A percentile compares a stretch with the other conserved stretches of the same genome.
Evolutionary conservation across 37 sponge, comb jelly and placozoan species (phyloP).

Genomic region (Halichondria panicea): DNA sequence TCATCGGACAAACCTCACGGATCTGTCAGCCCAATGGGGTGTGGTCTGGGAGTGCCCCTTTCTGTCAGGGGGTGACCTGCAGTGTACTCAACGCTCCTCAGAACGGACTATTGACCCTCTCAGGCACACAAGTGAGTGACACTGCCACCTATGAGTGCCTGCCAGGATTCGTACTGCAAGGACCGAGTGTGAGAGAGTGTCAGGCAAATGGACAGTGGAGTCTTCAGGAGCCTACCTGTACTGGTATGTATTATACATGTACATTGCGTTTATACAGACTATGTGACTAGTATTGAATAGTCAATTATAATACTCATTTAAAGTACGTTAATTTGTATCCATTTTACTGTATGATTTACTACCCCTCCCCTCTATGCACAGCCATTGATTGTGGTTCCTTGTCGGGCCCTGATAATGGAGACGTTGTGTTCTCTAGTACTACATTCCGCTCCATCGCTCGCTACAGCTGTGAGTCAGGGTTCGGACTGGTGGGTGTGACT

Average conservation of each 20-base stretch:
- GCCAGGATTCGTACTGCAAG: constrained; percentile 2
- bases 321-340: no score
- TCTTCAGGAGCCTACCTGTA: constrained; percentile 30
- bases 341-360: no score
- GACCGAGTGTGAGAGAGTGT: constrained; percentile 23
- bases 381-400: constrained; percentile 26
- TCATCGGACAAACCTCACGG: constrained; percentile 29
- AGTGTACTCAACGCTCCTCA: constrained; percentile 12
- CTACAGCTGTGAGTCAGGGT: constrained; percentile 55
- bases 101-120: constrained; percentile 33
- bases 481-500: constrained; percentile 21
- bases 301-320: no score
- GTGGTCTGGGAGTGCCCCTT: constrained; percentile 46
- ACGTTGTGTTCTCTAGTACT: constrained; percentile 2
- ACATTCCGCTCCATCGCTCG: constrained; percentile 32
- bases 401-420: constrained; percentile 12
- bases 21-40: constrained; percentile 33
- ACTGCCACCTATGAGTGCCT: constrained; percentile 29
- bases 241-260: no score
- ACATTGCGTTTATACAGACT: no score
- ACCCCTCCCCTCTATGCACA: neutral
- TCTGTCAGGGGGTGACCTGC: neutral
- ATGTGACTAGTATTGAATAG: no score
- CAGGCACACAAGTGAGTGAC: constrained; percentile 17
- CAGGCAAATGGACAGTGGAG: constrained; percentile 48